These are phyloP conservation scores for Luscinia megarhynchos DNA, from an alignment of 2,797 vertebrate species.

Conservation along the genomic window DNA sequence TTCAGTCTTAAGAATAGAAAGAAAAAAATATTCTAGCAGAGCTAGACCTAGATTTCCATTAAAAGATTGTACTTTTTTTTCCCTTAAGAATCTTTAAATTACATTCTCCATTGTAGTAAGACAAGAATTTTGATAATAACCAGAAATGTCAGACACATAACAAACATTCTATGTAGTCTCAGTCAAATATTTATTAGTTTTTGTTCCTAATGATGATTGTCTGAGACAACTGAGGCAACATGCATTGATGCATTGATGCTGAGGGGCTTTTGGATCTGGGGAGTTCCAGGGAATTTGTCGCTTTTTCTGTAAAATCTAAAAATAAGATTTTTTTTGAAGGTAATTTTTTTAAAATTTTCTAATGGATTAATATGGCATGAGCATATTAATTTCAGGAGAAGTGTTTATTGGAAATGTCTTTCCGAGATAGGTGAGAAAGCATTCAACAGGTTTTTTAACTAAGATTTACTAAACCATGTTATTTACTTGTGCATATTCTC, in stretches of 20 bases:
- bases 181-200: background rate
- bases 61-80: background rate
- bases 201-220: background rate
- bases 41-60: background rate
- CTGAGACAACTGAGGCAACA: background rate
- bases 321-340: background rate
- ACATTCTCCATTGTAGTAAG: background rate
- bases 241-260: background rate
- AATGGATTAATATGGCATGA: background rate
- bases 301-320: background rate
- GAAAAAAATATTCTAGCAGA: background rate
- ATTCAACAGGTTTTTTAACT: background rate
- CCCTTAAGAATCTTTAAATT: background rate
- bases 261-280: background rate
- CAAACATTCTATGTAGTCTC: background rate
- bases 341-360: background rate
- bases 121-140: background rate
- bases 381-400: background rate
- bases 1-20: background rate
- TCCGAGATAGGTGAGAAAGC: rapidly evolving
- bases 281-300: rapidly evolving
- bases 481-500: background rate
- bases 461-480: background rate
- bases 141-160: background rate
- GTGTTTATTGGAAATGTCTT: background rate